A percentile compares a stretch with the other conserved stretches of the same genome.
Evolutionary conservation across 2,888 invertebrate species (phyloP).

Genomic region (Athetis lepigone): DNA sequence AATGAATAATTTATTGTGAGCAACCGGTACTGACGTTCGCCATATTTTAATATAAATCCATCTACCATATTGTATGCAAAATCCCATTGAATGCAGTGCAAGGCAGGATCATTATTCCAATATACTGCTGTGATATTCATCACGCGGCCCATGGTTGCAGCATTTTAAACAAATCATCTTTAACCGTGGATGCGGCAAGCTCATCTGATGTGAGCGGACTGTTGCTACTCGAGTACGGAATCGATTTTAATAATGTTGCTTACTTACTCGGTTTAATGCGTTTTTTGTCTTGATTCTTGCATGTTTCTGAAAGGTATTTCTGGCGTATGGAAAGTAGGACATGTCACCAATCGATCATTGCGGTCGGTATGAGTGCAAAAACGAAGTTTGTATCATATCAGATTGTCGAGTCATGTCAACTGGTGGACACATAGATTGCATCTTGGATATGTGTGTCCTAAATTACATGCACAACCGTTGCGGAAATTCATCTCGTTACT

Average conservation of each 20-base stretch:
- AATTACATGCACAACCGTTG: slow-evolving; percentile 19
- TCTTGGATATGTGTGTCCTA: slow-evolving; percentile 35
- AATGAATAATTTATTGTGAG: slow-evolving; percentile 90
- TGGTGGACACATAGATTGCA: slow-evolving; percentile 38
- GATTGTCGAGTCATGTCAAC: slow-evolving; percentile 43
- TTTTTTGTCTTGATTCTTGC: slow-evolving; percentile 68
- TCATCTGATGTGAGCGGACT: slow-evolving; percentile 69
- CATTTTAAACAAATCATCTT: slow-evolving; percentile 90
- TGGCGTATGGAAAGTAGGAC: slow-evolving; percentile 64
- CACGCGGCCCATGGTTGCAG: slow-evolving; percentile 83
- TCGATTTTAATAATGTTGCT: slow-evolving; percentile 63
- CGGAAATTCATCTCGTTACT: slow-evolving; percentile 5
- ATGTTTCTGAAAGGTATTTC: slow-evolving; percentile 64
- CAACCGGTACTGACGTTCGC: slow-evolving; percentile 88
- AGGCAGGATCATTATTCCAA: slow-evolving; percentile 90
- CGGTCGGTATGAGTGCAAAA: slow-evolving; percentile 44
- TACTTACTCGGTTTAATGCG: slow-evolving; percentile 64
- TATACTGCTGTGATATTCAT: slow-evolving; percentile 89
- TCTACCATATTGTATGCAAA: slow-evolving; percentile 91
- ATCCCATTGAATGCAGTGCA: slow-evolving; percentile 90
- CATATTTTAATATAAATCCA: slow-evolving; percentile 91
- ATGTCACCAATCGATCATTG: slow-evolving; percentile 56
- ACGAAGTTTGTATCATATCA: slow-evolving; percentile 49
- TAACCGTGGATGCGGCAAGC: slow-evolving; percentile 74
- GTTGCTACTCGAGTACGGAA: slow-evolving; percentile 42